Evolutionary conservation across 2,113 vertebrate genomes (phyloP).

Genomic region (Gallinago jamesoni): DNA sequence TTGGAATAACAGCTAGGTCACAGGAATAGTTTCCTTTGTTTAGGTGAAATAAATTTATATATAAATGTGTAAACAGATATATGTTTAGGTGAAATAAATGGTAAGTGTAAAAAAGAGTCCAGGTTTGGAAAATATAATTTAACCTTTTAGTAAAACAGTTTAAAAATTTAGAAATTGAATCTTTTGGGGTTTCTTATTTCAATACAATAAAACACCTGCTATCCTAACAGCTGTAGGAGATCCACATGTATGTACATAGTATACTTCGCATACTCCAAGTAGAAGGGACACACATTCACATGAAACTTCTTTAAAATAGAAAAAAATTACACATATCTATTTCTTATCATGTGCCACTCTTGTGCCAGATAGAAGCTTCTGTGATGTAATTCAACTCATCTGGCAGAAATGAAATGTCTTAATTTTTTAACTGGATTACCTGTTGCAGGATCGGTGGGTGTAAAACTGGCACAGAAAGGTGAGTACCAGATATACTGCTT

Average conservation of each 20-base stretch:
- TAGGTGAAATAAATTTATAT: neutral
- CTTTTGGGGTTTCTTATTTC: neutral
- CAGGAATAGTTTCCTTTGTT: neutral
- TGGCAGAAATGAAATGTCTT: neutral
- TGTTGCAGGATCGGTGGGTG: neutral
- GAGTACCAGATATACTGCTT: neutral
- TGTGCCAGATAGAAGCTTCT: rapidly evolving
- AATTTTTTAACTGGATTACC: neutral
- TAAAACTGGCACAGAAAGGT: neutral
- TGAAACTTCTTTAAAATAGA: neutral
- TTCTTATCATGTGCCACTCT: neutral
- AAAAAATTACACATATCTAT: neutral
- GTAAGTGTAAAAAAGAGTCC: neutral
- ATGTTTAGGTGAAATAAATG: neutral
- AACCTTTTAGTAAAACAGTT: neutral
- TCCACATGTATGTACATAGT: neutral
- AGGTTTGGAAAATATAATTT: neutral
- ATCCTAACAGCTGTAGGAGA: neutral
- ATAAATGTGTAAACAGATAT: neutral
- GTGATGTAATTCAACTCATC: neutral
- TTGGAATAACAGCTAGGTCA: neutral
- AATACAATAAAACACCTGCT: neutral
- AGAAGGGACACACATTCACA: neutral
- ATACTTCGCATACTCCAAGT: neutral
- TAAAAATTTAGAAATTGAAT: neutral